Conservation (phyloP, 2,113 vertebrate genomes). For the Regulus satrapa region DNA sequence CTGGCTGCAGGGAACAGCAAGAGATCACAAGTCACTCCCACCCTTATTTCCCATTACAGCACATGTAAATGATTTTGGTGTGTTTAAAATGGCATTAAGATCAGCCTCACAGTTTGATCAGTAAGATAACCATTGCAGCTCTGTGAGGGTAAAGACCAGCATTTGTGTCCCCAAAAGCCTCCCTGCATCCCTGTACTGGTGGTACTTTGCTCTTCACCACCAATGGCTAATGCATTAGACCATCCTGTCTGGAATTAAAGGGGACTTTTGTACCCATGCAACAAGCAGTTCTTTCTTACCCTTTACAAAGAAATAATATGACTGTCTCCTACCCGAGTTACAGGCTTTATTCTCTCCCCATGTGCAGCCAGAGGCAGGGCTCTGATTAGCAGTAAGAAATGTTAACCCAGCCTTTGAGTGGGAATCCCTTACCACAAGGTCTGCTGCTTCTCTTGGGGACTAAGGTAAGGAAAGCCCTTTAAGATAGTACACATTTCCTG, state of each 20-base stretch:
- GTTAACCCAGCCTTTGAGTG: neutral
- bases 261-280: neutral
- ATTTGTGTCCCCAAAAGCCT: neutral
- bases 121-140: neutral
- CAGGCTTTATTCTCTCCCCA: neutral
- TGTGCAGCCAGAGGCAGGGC: neutral
- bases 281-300: constrained; percentile 38
- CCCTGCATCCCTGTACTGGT: neutral
- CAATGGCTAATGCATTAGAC: neutral
- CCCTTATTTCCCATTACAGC: neutral
- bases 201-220: neutral
- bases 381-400: neutral
- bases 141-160: neutral
- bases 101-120: neutral
- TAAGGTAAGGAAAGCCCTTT: neutral
- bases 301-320: neutral
- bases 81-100: neutral
- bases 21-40: neutral
- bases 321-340: neutral
- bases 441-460: neutral
- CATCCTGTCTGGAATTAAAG: constrained; percentile 20
- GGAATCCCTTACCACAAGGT: neutral
- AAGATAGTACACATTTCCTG: neutral
- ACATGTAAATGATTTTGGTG: neutral
- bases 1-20: neutral